A percentile compares a stretch with the other conserved stretches of the same genome.
Evolutionary conservation across 2,113 vertebrate genomes (phyloP).

Genomic region (Axis porcinus): DNA sequence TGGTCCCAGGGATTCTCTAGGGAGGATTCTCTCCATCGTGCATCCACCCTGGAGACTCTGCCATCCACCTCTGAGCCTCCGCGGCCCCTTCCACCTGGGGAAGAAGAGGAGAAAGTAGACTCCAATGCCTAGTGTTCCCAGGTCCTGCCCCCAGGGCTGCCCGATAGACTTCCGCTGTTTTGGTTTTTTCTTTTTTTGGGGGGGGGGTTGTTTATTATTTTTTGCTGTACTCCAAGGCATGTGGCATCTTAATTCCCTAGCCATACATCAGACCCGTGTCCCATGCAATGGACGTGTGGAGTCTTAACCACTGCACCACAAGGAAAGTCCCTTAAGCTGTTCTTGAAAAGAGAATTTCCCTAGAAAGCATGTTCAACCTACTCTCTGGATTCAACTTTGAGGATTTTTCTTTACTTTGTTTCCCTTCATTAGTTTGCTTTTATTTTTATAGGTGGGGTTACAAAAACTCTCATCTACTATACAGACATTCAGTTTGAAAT

Average conservation of each 20-base stretch:
- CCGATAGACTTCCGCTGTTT: background rate
- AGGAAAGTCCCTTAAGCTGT: background rate
- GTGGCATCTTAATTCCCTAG: background rate
- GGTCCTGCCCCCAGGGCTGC: accelerated
- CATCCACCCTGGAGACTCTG: background rate
- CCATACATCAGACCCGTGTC: background rate
- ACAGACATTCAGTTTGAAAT: slow-evolving; percentile 61
- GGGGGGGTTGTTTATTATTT: accelerated
- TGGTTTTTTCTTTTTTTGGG: background rate
- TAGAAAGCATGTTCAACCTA: background rate
- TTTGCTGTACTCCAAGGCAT: background rate
- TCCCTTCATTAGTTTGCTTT: background rate
- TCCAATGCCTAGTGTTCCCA: background rate
- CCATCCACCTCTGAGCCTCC: background rate
- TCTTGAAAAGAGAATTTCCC: slow-evolving; percentile 1
- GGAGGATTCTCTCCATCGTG: background rate
- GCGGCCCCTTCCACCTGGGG: background rate
- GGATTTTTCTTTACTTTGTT: background rate
- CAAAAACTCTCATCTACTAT: slow-evolving; percentile 41
- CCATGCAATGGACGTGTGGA: background rate
- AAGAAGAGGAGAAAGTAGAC: background rate
- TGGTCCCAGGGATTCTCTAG: background rate
- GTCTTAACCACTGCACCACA: background rate
- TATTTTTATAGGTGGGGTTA: slow-evolving; percentile 50
- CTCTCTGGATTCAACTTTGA: background rate